phyloP scores from a whole-genome alignment of 2,113 vertebrate genomes.

The Onychostoma macrolepis region DNA sequence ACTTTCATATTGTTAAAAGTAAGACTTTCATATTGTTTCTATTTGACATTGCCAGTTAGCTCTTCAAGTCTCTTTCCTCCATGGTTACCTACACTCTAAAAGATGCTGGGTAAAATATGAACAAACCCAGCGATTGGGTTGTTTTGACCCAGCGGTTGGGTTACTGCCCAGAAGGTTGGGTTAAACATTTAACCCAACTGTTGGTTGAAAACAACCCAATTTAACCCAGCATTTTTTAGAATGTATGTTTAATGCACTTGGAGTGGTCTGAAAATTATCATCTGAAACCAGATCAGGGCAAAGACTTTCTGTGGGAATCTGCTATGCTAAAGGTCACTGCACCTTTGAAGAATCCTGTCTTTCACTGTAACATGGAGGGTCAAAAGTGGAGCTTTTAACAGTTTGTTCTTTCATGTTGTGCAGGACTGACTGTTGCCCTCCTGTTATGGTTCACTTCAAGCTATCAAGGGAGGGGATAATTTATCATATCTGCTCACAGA shows the following conservation, averaged over 20 bases:
- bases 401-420: conserved; percentile 49
- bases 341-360: conserved; percentile 54
- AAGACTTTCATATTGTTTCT: neutral
- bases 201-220: no score
- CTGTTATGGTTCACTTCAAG: conserved; percentile 18
- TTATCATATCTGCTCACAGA: conserved; percentile 32
- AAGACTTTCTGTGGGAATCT: conserved; percentile 35
- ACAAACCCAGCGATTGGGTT: no score
- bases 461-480: conserved; percentile 15
- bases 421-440: neutral
- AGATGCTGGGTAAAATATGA: no score
- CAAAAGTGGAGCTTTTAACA: conserved; percentile 33
- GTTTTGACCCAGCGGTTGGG: no score
- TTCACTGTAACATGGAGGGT: conserved; percentile 44
- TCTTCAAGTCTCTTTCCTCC: neutral
- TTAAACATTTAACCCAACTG: no score
- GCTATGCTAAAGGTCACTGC: conserved; percentile 48
- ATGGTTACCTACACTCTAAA: neutral
- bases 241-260: neutral
- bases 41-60: neutral
- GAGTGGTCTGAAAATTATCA: neutral
- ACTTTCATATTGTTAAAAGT: neutral
- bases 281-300: conserved; percentile 27
- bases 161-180: no score
- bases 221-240: no score